A percentile compares a stretch with the other conserved stretches of the same genome.
These are phyloP conservation scores for Cyprinus carpio DNA, from an alignment of 2,113 vertebrate genomes.

Conservation along the genomic window DNA sequence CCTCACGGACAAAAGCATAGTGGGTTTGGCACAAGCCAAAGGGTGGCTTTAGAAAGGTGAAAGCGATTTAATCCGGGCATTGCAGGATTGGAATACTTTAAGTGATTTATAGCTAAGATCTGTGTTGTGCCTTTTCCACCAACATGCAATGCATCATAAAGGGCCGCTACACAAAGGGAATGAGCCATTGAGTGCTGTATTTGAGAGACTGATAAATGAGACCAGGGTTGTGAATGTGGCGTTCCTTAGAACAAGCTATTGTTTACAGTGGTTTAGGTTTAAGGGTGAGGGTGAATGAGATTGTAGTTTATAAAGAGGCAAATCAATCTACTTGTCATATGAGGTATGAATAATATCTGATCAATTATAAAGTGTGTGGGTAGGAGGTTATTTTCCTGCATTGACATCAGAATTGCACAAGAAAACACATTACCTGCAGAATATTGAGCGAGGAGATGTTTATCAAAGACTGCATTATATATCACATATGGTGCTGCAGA, in stretches of 20 bases:
- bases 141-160: conserved; percentile 45
- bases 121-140: conserved; percentile 21
- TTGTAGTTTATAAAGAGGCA: conserved; percentile 5
- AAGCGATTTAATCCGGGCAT: conserved; percentile 28
- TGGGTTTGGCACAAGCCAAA: conserved; percentile 35
- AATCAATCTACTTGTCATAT: conserved; percentile 35
- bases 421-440: background rate
- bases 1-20: conserved; percentile 38
- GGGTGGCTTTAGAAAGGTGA: conserved; percentile 51
- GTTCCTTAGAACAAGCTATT: conserved; percentile 21
- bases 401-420: background rate
- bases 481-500: background rate
- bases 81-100: conserved; percentile 26
- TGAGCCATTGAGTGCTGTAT: conserved; percentile 24
- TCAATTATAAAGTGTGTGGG: conserved; percentile 10
- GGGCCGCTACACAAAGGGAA: conserved; percentile 35
- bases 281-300: conserved; percentile 4
- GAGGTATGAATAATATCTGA: background rate
- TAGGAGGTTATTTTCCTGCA: background rate
- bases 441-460: background rate
- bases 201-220: conserved; percentile 44
- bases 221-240: conserved; percentile 32
- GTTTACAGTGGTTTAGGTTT: conserved; percentile 34
- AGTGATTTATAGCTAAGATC: conserved; percentile 47
- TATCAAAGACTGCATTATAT: background rate